Conservation (phyloP, 2,113 vertebrate genomes). For the Gymnorhina tibicen region DNA sequence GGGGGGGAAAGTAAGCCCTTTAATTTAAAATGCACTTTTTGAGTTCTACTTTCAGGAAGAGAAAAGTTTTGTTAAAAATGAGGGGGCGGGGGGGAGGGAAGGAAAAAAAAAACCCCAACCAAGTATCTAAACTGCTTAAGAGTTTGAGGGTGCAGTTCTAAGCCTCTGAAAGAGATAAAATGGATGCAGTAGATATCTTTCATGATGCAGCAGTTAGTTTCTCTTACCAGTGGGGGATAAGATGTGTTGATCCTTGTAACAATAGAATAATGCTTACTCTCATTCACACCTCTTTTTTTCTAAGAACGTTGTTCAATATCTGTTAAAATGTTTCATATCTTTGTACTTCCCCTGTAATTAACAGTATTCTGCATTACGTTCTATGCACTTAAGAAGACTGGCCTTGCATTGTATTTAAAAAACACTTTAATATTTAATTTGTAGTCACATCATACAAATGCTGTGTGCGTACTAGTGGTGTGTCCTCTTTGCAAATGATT, state of each 20-base stretch:
- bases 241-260: neutral
- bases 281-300: slow-evolving; percentile 26
- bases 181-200: neutral
- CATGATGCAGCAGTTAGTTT: neutral
- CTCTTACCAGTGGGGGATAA: neutral
- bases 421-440: slow-evolving; percentile 71
- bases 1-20: neutral
- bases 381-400: slow-evolving; percentile 70
- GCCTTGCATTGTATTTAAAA: slow-evolving; percentile 68
- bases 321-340: slow-evolving; percentile 1
- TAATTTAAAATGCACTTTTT: slow-evolving; percentile 58
- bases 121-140: neutral
- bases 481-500: slow-evolving; percentile 23
- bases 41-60: neutral
- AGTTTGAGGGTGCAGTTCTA: neutral
- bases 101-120: rapidly evolving
- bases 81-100: no score
- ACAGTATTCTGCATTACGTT: slow-evolving; percentile 64
- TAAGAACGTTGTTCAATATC: neutral
- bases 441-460: slow-evolving; percentile 39
- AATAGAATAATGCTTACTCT: neutral
- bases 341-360: slow-evolving; percentile 55
- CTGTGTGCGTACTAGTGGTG: neutral
- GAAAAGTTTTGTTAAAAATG: neutral
- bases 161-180: neutral